Conservation (phyloP, 2,797 vertebrate genomes). For the Characodon lateralis region DNA sequence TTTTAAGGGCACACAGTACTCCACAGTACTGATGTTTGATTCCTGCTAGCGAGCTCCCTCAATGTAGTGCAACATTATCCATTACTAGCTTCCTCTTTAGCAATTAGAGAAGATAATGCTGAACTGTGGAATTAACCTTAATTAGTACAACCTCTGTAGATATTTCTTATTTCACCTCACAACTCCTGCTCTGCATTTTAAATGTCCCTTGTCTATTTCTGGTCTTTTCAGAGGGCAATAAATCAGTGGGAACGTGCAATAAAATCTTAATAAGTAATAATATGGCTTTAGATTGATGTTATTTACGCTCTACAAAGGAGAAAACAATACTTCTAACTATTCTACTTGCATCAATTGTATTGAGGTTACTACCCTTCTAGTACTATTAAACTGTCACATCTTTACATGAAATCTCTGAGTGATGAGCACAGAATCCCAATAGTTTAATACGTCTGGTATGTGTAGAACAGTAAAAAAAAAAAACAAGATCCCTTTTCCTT, state of each 20-base stretch:
- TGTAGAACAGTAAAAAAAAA: background rate
- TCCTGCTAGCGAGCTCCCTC: constrained; percentile 47
- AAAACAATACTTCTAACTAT: background rate
- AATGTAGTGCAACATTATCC: constrained; percentile 53
- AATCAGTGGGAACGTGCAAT: constrained; percentile 15
- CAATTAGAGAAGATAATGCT: constrained; percentile 65
- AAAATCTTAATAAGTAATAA: constrained; percentile 5
- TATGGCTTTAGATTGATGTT: background rate
- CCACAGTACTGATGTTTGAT: constrained; percentile 35
- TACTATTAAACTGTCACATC: background rate
- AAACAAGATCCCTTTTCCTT: background rate
- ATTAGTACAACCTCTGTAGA: constrained; percentile 63
- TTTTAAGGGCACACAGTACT: constrained; percentile 70
- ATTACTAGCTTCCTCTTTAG: constrained; percentile 59
- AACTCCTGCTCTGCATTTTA: constrained; percentile 42
- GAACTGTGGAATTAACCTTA: constrained; percentile 75
- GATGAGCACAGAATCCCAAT: background rate
- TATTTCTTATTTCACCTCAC: constrained; percentile 56
- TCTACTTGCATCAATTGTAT: background rate
- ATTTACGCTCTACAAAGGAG: background rate
- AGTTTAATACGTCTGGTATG: background rate
- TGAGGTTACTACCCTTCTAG: background rate
- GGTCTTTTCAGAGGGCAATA: constrained; percentile 30
- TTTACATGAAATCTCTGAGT: background rate
- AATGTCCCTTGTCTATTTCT: constrained; percentile 31